Evolutionary conservation across 2,888 invertebrate genomes (phyloP), one percentile per base, ranked within the genome.

Genomic region (Sisyra nigra): DNA sequence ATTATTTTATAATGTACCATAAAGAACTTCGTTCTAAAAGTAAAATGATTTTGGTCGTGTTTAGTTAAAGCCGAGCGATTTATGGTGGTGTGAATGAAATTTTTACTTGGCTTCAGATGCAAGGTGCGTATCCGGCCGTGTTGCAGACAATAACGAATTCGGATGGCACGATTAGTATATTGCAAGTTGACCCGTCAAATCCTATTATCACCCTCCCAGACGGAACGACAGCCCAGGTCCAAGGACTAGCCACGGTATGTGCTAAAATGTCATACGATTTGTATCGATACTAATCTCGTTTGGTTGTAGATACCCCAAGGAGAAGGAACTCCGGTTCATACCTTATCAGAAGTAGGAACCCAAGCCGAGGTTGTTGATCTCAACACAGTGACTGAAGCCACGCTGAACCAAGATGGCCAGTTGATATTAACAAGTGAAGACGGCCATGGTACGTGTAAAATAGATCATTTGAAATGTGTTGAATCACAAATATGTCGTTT

Each of bases 81-180:
- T 19, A 17, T 17, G 10, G 15, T 15, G 18, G 14, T 17, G 11
- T 19, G 8, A 24, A n/a, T n/a, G 13, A 18, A 13, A 10, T 10
- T 11, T 8, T 38, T 19, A 9, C 17, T 34, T 34, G 17, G 37
- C 11, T 37, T 30, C 18, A 43, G 43, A 43, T 43, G 43, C 19
- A 38, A 31, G 32, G 29, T 31, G 13, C 42, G 34, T 37, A 44
- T 45, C 87, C 92, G 48, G 83, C 92, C 6, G 86, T 94, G 53
- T 74, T 94, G 45, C 94, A 94, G 62, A 92, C 92, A 6, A 92
- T 94, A 63, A 91, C 87, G 54, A 94, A 94, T 68, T 87, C 93
- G 1, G 94, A 96, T 69, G 94, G 94, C 48, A 85, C 92, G 8
- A 87, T 96, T 48, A 93, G 93, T 47, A 82, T 96, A 49, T 92